phyloP scores from a whole-genome alignment of 2,888 invertebrate species.

The Onchidella celtica region DNA sequence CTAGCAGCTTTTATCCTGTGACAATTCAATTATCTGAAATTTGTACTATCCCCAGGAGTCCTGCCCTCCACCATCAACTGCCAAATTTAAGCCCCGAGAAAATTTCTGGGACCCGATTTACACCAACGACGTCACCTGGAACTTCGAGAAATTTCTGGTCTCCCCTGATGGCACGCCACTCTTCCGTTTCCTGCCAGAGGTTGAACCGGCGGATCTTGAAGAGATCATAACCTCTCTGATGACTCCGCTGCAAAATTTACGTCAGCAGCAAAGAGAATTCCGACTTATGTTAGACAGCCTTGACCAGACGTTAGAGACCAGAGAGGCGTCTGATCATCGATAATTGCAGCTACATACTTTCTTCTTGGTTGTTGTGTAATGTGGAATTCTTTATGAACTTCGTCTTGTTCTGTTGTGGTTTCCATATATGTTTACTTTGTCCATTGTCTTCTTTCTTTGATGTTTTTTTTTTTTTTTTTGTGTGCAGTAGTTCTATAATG shows the following conservation, averaged over 20 bases:
- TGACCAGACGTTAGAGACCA: background rate
- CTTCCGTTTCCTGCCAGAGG: slow-evolving; percentile 55
- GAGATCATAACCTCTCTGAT: slow-evolving; percentile 51
- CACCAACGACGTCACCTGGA: slow-evolving; percentile 79
- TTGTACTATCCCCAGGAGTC: slow-evolving; percentile 52
- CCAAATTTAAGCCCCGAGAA: slow-evolving; percentile 11
- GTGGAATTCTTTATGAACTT: too few relatives aligned
- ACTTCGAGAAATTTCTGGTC: slow-evolving; percentile 81
- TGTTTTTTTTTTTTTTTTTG: background rate
- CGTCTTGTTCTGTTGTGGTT: too few relatives aligned
- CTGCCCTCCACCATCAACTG: slow-evolving; percentile 13
- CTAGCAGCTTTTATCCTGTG: too few relatives aligned
- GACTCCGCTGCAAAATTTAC: background rate
- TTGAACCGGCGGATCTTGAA: slow-evolving; percentile 58
- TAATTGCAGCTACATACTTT: background rate
- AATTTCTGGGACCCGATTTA: slow-evolving; percentile 61
- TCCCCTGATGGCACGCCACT: slow-evolving; percentile 57
- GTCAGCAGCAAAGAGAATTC: background rate
- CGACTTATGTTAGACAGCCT: background rate
- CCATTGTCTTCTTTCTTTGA: background rate
- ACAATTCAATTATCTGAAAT: too few relatives aligned
- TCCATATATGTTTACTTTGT: too few relatives aligned
- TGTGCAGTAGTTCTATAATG: too few relatives aligned
- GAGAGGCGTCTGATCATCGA: background rate
- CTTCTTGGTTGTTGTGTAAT: background rate